Conservation (phyloP, 1,140 invertebrate genomes). For the Pentalonia nigronervosa region DNA sequence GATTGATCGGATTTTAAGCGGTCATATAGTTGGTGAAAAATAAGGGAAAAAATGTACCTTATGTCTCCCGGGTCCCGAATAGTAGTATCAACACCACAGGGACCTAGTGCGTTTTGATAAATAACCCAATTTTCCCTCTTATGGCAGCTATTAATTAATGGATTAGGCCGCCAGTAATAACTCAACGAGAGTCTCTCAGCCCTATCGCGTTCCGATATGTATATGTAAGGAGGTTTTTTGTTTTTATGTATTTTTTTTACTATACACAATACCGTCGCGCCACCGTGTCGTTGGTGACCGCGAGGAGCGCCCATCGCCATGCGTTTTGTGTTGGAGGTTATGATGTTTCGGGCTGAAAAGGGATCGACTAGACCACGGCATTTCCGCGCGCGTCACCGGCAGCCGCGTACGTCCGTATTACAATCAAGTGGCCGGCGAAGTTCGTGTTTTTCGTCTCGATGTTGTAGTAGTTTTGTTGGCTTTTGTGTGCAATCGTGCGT, state of each 20-base stretch:
- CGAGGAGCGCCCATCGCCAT: conserved; percentile 27
- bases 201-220: not conserved
- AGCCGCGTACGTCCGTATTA: conserved; percentile 34
- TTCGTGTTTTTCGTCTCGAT: not conserved
- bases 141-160: conserved; percentile 55
- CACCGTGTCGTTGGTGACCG: not conserved
- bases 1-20: conserved; percentile 56
- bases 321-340: conserved; percentile 44
- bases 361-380: conserved; percentile 43
- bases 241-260: conserved; percentile 19
- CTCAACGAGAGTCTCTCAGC: not conserved
- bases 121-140: conserved; percentile 50
- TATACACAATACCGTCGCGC: not conserved
- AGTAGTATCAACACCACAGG: not conserved
- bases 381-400: conserved; percentile 42
- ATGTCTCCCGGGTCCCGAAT: not conserved
- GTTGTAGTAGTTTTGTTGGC: not conserved
- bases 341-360: conserved; percentile 43
- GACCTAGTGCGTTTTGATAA: conserved; percentile 52
- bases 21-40: not conserved
- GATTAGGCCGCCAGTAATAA: conserved; percentile 49
- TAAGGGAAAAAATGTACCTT: not conserved
- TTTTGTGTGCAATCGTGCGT: not conserved
- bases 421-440: not conserved
- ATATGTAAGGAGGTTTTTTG: not conserved